phyloP scores from a whole-genome alignment of 2,113 vertebrate species.

The Craseonycteris thonglongyai region DNA sequence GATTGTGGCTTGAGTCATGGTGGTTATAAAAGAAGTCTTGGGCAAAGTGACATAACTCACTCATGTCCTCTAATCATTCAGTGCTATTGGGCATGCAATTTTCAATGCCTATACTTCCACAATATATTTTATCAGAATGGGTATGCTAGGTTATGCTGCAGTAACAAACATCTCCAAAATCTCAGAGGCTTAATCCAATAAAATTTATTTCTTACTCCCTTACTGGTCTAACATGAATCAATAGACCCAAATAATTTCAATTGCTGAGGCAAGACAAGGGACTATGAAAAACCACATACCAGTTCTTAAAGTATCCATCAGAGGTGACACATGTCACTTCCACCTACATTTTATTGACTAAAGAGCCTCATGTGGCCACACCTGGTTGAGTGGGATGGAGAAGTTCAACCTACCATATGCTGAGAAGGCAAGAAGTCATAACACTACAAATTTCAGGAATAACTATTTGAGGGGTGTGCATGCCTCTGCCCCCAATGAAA shows the following conservation, averaged over 20 bases:
- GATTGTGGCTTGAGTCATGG: background rate
- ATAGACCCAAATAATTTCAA: background rate
- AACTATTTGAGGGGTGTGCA: background rate
- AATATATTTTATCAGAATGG: background rate
- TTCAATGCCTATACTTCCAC: background rate
- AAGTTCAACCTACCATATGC: background rate
- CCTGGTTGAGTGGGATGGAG: background rate
- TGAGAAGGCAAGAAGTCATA: background rate
- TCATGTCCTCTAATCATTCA: background rate
- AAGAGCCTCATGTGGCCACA: background rate
- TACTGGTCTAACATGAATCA: background rate
- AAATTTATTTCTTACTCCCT: background rate
- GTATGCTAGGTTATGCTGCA: background rate
- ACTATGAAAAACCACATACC: background rate
- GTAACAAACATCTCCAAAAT: background rate
- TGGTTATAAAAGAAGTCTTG: background rate
- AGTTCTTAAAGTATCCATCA: background rate
- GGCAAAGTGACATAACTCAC: background rate
- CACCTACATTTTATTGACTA: background rate
- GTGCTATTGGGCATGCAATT: background rate
- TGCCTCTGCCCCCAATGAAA: background rate
- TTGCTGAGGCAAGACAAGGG: background rate
- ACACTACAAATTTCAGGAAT: background rate
- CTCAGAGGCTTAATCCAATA: background rate
- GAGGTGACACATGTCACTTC: background rate